Conservation (phyloP, 2,888 invertebrate genomes). For the Drosophila prostipennis region DNA sequence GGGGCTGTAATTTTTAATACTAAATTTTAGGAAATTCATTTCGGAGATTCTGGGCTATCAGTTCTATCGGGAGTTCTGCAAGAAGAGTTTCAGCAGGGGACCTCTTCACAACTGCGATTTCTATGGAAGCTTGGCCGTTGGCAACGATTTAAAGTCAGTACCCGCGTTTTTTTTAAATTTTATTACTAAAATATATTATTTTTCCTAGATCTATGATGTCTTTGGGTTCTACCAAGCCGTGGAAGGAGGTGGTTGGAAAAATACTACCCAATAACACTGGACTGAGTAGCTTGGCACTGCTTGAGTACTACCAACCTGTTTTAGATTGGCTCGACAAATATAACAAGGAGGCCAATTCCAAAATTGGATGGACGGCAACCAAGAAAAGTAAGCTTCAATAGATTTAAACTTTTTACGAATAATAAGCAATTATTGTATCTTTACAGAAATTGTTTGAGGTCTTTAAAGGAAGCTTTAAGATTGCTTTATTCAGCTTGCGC, state of each 20-base stretch:
- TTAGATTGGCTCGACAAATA: constrained; percentile 73
- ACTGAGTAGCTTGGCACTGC: constrained; percentile 89
- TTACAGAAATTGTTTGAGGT: constrained; percentile 64
- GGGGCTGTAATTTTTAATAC: rapidly evolving
- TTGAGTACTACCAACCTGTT: constrained; percentile 91
- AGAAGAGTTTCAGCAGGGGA: constrained; percentile 89
- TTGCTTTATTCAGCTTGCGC: background rate
- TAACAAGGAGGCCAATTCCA: constrained; percentile 70
- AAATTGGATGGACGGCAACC: constrained; percentile 80
- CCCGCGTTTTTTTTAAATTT: background rate
- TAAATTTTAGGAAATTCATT: constrained; percentile 88
- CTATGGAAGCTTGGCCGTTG: constrained; percentile 90
- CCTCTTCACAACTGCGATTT: constrained; percentile 94
- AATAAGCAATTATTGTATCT: background rate
- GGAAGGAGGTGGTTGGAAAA: constrained; percentile 90
- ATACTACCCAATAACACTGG: constrained; percentile 89
- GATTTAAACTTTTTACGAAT: too few relatives aligned
- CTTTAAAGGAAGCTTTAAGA: background rate
- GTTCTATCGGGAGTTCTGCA: constrained; percentile 90
- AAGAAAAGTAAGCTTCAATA: constrained; percentile 71
- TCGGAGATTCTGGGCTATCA: constrained; percentile 93
- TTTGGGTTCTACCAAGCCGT: constrained; percentile 89
- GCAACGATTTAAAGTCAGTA: constrained; percentile 86
- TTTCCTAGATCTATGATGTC: constrained; percentile 84
- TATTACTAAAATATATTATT: background rate